These are phyloP conservation scores for Erpornis zantholeuca DNA, from an alignment of 2,113 vertebrate species.

Conservation along the genomic window DNA sequence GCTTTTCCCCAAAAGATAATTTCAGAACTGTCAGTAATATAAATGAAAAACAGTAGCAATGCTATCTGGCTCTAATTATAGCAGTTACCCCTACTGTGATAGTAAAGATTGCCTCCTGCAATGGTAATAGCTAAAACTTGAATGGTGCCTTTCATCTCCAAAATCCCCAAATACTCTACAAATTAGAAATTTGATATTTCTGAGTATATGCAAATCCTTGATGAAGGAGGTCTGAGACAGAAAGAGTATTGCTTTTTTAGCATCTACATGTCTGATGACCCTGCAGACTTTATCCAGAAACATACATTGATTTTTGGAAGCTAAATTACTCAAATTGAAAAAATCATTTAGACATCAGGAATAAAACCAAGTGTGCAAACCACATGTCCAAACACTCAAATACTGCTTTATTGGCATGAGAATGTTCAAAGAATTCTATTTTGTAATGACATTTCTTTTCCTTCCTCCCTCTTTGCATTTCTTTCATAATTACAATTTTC, in stretches of 20 bases:
- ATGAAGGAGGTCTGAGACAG: not conserved
- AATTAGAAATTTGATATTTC: constrained; percentile 1
- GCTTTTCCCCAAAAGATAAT: not conserved
- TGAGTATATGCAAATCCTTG: not conserved
- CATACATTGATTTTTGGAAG: not conserved
- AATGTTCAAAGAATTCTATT: not conserved
- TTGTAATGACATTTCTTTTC: not conserved
- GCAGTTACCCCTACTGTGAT: not conserved
- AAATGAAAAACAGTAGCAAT: not conserved
- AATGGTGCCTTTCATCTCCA: not conserved
- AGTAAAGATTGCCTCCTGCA: constrained; percentile 6
- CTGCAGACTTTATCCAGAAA: not conserved
- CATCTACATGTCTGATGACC: not conserved
- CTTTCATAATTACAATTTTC: not conserved
- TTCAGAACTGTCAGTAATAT: constrained; percentile 9
- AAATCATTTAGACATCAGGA: not conserved
- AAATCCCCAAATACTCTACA: not conserved
- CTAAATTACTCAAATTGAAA: not conserved
- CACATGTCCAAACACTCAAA: not conserved
- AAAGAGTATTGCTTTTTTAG: not conserved
- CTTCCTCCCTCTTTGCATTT: not conserved
- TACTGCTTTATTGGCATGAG: not conserved
- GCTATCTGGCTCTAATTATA: not conserved
- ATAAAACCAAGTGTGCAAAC: not conserved
- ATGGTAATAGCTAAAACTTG: not conserved